Conservation (phyloP, 2,797 vertebrate genomes). For the Muraenolepis orangiensis region DNA sequence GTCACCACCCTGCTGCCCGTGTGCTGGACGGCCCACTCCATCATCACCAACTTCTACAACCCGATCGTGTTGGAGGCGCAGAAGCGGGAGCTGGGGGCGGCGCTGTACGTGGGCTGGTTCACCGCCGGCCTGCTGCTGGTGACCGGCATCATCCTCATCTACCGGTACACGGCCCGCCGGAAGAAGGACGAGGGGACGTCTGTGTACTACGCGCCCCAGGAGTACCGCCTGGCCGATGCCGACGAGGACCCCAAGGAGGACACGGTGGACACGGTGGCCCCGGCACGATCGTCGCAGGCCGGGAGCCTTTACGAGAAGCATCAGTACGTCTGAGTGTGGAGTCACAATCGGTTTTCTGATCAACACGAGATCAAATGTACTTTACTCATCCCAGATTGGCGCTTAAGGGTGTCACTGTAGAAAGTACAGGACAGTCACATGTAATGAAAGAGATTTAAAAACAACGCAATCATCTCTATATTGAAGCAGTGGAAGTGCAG, state of each 20-base stretch:
- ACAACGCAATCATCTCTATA: not conserved
- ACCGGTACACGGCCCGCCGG: slow-evolving; percentile 62
- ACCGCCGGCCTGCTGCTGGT: slow-evolving; percentile 71
- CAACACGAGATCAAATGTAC: too few species aligned
- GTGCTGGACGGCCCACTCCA: slow-evolving; percentile 73
- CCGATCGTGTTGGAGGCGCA: slow-evolving; percentile 66
- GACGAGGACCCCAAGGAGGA: too few species aligned
- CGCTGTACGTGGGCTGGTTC: slow-evolving; percentile 85
- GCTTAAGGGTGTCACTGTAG: too few species aligned
- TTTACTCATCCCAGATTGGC: too few species aligned
- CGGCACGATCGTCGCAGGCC: not conserved
- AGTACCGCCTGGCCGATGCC: not conserved
- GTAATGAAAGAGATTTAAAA: too few species aligned
- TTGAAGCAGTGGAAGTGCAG: not conserved
- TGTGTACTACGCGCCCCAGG: not conserved
- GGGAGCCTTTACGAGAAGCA: not conserved
- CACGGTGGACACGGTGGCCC: not conserved
- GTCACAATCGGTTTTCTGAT: too few species aligned
- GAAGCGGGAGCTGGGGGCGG: slow-evolving; percentile 83
- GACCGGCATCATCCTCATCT: slow-evolving; percentile 70
- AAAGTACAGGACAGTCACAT: too few species aligned
- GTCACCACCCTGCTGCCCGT: slow-evolving; percentile 77
- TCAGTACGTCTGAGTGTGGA: not conserved
- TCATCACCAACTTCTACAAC: slow-evolving; percentile 79
- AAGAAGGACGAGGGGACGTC: slow-evolving; percentile 47